Conservation (phyloP, 2,113 vertebrate genomes). For the Pteropus alecto region DNA sequence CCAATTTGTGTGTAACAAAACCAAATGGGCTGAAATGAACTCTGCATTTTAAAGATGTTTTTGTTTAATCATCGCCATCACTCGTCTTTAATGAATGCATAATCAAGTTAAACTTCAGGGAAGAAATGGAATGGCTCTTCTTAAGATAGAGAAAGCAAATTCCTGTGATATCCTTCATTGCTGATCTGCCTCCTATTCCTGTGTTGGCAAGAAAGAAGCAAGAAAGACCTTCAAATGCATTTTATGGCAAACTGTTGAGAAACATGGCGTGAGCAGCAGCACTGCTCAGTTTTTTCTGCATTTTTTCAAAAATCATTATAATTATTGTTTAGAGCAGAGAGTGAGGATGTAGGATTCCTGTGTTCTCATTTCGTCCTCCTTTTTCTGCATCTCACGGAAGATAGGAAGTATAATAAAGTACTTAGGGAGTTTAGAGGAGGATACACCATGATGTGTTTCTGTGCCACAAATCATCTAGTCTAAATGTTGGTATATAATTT, state of each 20-base stretch:
- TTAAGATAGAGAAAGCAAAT: conserved; percentile 49
- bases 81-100: conserved; percentile 86
- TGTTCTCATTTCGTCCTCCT: background rate
- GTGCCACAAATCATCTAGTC: background rate
- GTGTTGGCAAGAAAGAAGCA: conserved; percentile 58
- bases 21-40: conserved; percentile 87
- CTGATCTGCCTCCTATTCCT: conserved; percentile 5
- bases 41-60: conserved; percentile 86
- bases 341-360: background rate
- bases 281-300: background rate
- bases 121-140: conserved; percentile 73
- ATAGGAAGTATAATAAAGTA: background rate
- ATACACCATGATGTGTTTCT: background rate
- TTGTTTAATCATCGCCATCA: conserved; percentile 85
- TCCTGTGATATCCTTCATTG: conserved; percentile 42
- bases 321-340: background rate
- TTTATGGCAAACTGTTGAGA: conserved; percentile 54
- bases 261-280: background rate
- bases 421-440: background rate
- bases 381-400: background rate
- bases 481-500: background rate
- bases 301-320: background rate
- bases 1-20: conserved; percentile 86
- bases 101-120: conserved; percentile 85
- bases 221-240: conserved; percentile 49